Conservation (phyloP, 2,113 vertebrate species). For the Sceloporus undulatus region DNA sequence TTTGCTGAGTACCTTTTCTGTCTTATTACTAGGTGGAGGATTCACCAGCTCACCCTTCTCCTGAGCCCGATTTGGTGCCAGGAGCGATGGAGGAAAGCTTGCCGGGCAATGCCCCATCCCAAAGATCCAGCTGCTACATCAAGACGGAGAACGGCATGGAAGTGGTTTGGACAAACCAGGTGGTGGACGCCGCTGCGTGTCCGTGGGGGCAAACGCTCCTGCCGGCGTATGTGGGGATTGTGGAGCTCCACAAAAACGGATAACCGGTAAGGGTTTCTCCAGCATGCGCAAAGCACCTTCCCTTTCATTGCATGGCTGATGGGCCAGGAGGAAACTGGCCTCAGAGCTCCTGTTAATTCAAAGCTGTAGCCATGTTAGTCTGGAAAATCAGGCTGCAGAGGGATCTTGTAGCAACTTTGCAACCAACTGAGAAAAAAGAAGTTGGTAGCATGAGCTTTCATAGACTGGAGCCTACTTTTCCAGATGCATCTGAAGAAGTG, state of each 20-base stretch:
- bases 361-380: too few relatives aligned
- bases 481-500: too few relatives aligned
- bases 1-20: neutral
- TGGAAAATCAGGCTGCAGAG: too few relatives aligned
- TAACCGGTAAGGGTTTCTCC: slow-evolving; percentile 16
- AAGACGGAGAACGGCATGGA: neutral
- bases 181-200: slow-evolving; percentile 11
- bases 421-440: too few relatives aligned
- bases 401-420: too few relatives aligned
- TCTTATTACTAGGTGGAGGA: neutral
- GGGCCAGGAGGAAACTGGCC: neutral
- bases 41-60: neutral
- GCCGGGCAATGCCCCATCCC: neutral
- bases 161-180: slow-evolving; percentile 24
- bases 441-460: too few relatives aligned
- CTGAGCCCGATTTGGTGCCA: neutral
- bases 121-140: neutral
- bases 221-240: slow-evolving; percentile 49
- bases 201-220: slow-evolving; percentile 34
- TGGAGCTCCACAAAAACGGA: slow-evolving; percentile 48
- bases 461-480: too few relatives aligned
- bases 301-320: neutral
- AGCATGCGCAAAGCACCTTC: neutral
- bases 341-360: neutral
- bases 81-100: neutral